Conservation (phyloP, 2,113 vertebrate genomes). For the Ammodytes marinus region DNA sequence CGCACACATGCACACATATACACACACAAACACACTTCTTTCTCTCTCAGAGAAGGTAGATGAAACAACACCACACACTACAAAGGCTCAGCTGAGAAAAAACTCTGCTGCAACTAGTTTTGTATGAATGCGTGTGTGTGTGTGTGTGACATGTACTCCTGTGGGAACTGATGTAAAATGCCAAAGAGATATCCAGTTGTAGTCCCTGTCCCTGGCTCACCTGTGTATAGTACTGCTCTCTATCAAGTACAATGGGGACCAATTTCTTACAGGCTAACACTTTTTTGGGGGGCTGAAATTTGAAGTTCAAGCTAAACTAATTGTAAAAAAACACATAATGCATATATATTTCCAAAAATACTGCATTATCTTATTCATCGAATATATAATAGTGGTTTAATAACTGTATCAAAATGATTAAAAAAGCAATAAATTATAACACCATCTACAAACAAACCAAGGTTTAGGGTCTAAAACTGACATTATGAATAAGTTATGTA, state of each 20-base stretch:
- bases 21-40: constrained; percentile 43
- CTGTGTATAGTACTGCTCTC: neutral
- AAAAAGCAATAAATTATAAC: neutral
- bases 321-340: neutral
- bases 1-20: constrained; percentile 36
- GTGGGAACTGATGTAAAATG: constrained; percentile 61
- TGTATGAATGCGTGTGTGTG: constrained; percentile 36
- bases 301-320: neutral
- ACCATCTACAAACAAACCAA: neutral
- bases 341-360: neutral
- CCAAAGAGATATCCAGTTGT: constrained; percentile 18
- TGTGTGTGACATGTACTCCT: constrained; percentile 68
- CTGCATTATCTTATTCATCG: neutral
- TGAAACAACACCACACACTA: constrained; percentile 62
- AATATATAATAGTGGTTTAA: neutral
- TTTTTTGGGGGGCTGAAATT: neutral
- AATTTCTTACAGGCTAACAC: neutral
- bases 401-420: neutral
- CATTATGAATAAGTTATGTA: neutral
- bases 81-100: constrained; percentile 66
- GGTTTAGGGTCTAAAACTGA: neutral
- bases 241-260: neutral
- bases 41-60: constrained; percentile 30
- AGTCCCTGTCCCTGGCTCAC: constrained; percentile 2
- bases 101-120: constrained; percentile 47